These are phyloP conservation scores for Copidosoma aretas DNA, from an alignment of 2,888 invertebrate species.

Conservation along the genomic window DNA sequence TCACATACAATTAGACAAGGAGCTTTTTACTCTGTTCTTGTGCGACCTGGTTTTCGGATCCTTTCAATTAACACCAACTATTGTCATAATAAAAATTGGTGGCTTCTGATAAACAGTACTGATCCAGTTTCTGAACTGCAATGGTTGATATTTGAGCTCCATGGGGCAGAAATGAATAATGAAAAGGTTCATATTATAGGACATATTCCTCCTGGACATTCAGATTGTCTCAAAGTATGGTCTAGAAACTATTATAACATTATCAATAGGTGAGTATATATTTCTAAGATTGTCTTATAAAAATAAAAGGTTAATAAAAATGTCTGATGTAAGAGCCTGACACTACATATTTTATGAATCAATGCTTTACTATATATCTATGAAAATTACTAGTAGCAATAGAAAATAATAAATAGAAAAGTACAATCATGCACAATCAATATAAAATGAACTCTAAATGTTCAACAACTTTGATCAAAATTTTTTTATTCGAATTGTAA, in stretches of 20 bases:
- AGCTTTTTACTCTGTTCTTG: slow-evolving; percentile 89
- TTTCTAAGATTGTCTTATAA: too few species aligned
- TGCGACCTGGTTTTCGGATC: slow-evolving; percentile 89
- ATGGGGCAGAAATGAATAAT: slow-evolving; percentile 89
- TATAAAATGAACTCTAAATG: too few species aligned
- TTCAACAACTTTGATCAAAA: too few species aligned
- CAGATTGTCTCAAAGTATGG: slow-evolving; percentile 94
- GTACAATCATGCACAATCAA: too few species aligned
- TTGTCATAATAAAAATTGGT: slow-evolving; percentile 96
- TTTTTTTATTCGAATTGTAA: too few species aligned
- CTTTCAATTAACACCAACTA: slow-evolving; percentile 97
- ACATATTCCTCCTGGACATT: slow-evolving; percentile 94
- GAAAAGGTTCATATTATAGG: slow-evolving; percentile 96
- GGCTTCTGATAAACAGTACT: slow-evolving; percentile 90
- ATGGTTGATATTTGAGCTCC: slow-evolving; percentile 93
- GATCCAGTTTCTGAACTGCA: slow-evolving; percentile 94
- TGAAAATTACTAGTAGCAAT: too few species aligned
- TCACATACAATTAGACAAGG: slow-evolving; percentile 85
- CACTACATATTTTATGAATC: too few species aligned
- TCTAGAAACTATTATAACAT: slow-evolving; percentile 92
- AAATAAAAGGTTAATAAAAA: too few species aligned
- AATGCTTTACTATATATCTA: too few species aligned
- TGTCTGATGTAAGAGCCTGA: too few species aligned
- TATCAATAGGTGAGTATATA: slow-evolving; percentile 73
- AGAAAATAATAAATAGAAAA: too few species aligned